A percentile compares a stretch with the other conserved stretches of the same genome.
Evolutionary conservation across 2,888 invertebrate species (phyloP).

Genomic region (Enchytraeus crypticus): DNA sequence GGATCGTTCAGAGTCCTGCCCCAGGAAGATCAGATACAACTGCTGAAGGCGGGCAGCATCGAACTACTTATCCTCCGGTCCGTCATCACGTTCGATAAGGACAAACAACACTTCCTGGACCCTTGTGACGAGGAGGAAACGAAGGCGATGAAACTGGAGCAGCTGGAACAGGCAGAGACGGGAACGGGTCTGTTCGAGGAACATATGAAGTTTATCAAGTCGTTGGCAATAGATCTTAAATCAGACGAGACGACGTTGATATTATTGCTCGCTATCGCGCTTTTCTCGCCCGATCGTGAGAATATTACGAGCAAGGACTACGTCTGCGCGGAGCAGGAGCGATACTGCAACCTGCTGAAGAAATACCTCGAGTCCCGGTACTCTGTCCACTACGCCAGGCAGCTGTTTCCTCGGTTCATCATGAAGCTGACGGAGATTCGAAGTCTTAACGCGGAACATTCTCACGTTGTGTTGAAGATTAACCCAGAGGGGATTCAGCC

Average conservation of each 20-base stretch:
- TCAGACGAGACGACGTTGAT: constrained; percentile 84
- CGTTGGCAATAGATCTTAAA: constrained; percentile 69
- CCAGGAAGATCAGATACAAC: constrained; percentile 81
- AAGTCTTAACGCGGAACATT: constrained; percentile 80
- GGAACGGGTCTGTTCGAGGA: constrained; percentile 44
- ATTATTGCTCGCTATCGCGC: constrained; percentile 78
- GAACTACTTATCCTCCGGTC: constrained; percentile 93
- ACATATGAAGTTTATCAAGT: constrained; percentile 48
- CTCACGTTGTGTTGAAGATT: constrained; percentile 82
- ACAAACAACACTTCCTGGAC: constrained; percentile 76
- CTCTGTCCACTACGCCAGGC: constrained; percentile 32
- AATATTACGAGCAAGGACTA: constrained; percentile 54
- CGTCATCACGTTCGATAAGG: constrained; percentile 83
- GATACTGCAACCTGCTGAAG: constrained; percentile 43
- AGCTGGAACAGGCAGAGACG: constrained; percentile 62
- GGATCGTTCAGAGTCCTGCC: constrained; percentile 61
- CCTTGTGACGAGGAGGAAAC: constrained; percentile 53
- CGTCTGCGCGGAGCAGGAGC: constrained; percentile 44
- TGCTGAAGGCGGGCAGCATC: constrained; percentile 88
- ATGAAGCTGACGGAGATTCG: constrained; percentile 84
- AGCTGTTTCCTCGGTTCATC: constrained; percentile 56
- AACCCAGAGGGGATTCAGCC: constrained; percentile 88
- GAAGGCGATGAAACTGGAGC: constrained; percentile 71
- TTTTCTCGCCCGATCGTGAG: constrained; percentile 77
- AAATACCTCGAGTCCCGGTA: constrained; percentile 45